Base-by-base conservation (phyloP, 2,888 invertebrate genomes). In the Cantharis rustica region DNA sequence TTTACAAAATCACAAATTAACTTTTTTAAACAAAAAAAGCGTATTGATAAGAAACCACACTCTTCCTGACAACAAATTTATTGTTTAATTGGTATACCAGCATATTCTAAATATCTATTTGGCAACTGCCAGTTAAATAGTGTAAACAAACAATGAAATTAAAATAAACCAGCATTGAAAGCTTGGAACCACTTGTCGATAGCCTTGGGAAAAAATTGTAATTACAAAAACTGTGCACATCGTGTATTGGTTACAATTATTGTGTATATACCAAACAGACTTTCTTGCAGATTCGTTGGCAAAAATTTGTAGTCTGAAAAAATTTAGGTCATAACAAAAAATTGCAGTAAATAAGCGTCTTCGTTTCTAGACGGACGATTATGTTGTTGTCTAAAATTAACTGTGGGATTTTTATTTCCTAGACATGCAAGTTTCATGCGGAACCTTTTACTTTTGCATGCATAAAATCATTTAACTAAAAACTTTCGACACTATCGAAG, bases 171-270 rank as follows among this genome's bases (percentile, higher is more conserved):
- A 70, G 71, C 71, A 77, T 69, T 74, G 73, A 77, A 77, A 77
- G 76, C 76, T 71, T 69, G 17, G 68, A 77, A 72, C 73, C 77
- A 77, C 77, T 76, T 73, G 73, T 77, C 62, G 23, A 26, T 27
- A 74, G 15, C 76, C 76, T 76, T 76, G 76, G 63, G 62, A 26
- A 27, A 73, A 70, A 63, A 66, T 69, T 71, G 68, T 76, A 76
- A 73, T 72, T 75, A 63, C 72, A 72, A 75, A 75, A 72, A 72
- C 69, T 63, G 64, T 72, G 62, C 66, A 75, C 66, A 63, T 47
- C 47, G 47, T n/a, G 47, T 47, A 47, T 47, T 47, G 7, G 47
- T 47, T 47, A 47, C 47, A 47, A 47, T 31, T 10, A 17, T 3
- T 23, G 9, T 23, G n/a, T 31, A 13, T 31, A 31, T n/a, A 47